phyloP scores from a whole-genome alignment of 1,140 invertebrate species.

The Globodera ellingtonae region DNA sequence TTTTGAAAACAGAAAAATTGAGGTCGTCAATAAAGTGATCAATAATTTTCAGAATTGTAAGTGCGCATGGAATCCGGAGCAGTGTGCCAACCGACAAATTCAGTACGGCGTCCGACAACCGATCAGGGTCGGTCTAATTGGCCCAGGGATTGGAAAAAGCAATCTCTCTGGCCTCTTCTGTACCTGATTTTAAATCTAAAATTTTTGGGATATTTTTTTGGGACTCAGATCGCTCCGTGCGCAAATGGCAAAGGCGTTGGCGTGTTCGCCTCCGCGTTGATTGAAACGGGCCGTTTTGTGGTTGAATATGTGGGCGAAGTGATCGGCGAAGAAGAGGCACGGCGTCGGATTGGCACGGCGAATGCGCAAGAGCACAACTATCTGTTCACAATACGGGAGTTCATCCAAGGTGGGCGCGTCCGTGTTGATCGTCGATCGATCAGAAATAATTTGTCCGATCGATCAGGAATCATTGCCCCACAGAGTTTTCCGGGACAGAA shows the following conservation, averaged over 20 bases:
- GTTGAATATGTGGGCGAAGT: conserved; percentile 50
- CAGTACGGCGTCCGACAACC: conserved; percentile 34
- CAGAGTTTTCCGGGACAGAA: not conserved
- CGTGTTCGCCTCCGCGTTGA: conserved; percentile 27
- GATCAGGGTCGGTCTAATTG: conserved; percentile 18
- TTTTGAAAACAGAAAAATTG: no score
- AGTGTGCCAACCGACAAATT: conserved; percentile 26
- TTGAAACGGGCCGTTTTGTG: conserved; percentile 35
- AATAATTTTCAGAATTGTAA: conserved; percentile 26
- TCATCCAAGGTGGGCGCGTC: conserved; percentile 27
- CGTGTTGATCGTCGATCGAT: not conserved
- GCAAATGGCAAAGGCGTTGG: conserved; percentile 41
- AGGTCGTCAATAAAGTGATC: no score
- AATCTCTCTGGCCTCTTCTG: no score
- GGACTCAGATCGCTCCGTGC: conserved; percentile 1
- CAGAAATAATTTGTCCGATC: no score
- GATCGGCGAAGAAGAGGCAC: conserved; percentile 35
- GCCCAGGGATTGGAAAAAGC: not conserved
- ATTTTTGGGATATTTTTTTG: no score
- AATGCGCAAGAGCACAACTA: conserved; percentile 32
- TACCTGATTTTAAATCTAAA: no score
- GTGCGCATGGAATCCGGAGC: not conserved
- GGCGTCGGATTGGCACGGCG: conserved; percentile 37
- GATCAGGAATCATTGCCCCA: not conserved
- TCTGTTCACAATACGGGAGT: conserved; percentile 40